Base-by-base conservation (phyloP, 2,113 vertebrate genomes). In the Epinephelus fuscoguttatus region DNA sequence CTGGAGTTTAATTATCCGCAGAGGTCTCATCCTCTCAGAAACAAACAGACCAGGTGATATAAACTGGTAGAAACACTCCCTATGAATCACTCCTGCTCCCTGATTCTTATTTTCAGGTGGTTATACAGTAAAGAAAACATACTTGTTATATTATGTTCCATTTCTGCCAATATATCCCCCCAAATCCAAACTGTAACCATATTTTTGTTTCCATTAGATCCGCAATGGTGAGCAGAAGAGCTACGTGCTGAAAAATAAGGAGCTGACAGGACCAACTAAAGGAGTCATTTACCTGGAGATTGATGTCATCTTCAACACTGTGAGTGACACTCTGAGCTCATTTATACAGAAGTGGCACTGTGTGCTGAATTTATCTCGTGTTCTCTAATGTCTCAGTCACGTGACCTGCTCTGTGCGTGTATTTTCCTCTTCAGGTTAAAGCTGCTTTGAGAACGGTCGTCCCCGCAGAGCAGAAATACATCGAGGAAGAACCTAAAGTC, bases 211-310 rank as follows among this genome's bases (percentile, higher is more conserved):
- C 92, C 94, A 94, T 94, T 96, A 99, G 98, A 95, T 99, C 95
- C 96, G 94, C 95, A 98, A 97, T 95, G 97, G 98, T 68, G 97
- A 97, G 95, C 96, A 96, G 96, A 99, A 96, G 95, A 95, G 96
- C 82, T 99, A 98, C 96, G 89, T 96, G 95, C 94, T 99, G 95
- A 99, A 99, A 95, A 98, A 99, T 93, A 99, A 98, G 94, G 95
- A 98, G 93, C 96, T 99, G 95, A 99, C 97, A 88, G 97, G 96
- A 88, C 96, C 96, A 93, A 98, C 96, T 94, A 98, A 99, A 95
- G 98, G 98, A 93, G 93, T 96, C 95, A 96, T 99, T 95, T 96
- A 96, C 96, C 96, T 99, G 93, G 97, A 98, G 96, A 96, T 97
- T 78, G 97, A 99, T 86, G 96, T 99, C 95, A 97, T 99, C 96